Base-by-base conservation (phyloP, 1,140 invertebrate species). In the Lepidostoma basale region DNA sequence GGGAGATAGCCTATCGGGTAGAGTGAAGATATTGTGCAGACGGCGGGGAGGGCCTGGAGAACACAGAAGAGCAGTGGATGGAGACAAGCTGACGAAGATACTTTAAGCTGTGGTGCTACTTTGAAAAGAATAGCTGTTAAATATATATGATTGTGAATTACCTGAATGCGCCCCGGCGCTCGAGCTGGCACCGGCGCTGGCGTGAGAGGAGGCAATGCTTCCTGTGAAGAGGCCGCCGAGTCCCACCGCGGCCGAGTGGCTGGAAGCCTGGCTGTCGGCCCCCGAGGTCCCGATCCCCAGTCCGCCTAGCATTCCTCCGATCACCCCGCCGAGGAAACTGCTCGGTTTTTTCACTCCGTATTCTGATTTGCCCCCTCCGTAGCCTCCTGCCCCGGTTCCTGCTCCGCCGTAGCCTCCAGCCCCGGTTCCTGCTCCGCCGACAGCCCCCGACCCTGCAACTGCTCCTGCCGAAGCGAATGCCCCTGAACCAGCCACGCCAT, bases 111-210 rank as follows among this genome's bases (percentile, higher is more conserved):
- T n/a, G n/a, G n/a, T n/a, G n/a, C n/a, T n/a, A n/a, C n/a, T n/a
- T n/a, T n/a, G n/a, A n/a, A n/a, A n/a, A n/a, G n/a, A n/a, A n/a
- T n/a, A n/a, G n/a, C 3, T 12, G n/a, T 49, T 18, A 49, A 49
- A 22, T 49, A 12, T 23, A 49, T 5, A 49, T 23, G 23, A 20
- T 49, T 49, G n/a, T 16, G 39, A 49, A 22, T 49, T 47, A 49
- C 23, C 45, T 22, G 18, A 49, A 25, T 49, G 45, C 5, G 23
- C 23, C 39, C 62, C 45, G 12, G 68, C 49, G 52, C 56, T 59
- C 2, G 68, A 62, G 45, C 62, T 52, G 18, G 68, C 62, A 52
- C 49, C 36, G n/a, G 67, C 47, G 28, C 49, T 45, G n/a, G 67
- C 47, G 28, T 66, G 56, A 23, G 62, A 56, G n/a, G 47, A 14